Percentiles rank a stretch among this genome's conserved stretches.
Conservation (phyloP, 2,888 invertebrate species). For the Teleiodes luculella region DNA sequence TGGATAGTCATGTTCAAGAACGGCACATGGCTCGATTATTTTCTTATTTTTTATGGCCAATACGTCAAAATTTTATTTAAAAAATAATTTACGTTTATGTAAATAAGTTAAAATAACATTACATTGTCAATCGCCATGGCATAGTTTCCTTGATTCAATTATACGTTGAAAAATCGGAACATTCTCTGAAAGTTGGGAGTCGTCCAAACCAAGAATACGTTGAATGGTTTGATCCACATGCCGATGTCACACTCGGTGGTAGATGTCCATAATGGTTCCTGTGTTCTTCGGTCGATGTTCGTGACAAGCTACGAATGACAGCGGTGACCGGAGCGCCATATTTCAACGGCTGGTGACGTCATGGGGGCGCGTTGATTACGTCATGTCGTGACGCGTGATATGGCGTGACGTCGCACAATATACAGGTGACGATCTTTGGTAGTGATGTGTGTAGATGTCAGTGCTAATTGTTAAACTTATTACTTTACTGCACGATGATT, state of each 20-base stretch:
- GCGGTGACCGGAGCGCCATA: neutral
- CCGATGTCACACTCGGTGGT: neutral
- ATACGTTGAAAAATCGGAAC: constrained; percentile 1
- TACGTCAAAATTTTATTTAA: no score
- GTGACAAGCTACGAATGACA: neutral
- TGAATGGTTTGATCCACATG: neutral
- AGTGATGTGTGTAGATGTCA: neutral
- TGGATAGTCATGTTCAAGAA: neutral
- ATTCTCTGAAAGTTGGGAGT: neutral
- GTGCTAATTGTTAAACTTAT: neutral
- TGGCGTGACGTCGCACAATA: neutral
- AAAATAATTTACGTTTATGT: no score
- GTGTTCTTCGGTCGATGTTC: neutral
- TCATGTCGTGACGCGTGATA: neutral
- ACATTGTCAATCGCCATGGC: neutral
- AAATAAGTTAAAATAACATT: no score
- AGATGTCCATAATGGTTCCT: neutral
- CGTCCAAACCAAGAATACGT: neutral
- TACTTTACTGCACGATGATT: neutral
- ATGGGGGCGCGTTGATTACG: neutral
- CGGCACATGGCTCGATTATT: no score
- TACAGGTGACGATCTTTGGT: neutral
- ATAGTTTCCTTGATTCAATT: neutral
- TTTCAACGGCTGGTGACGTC: neutral
- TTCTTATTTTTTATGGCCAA: no score